A percentile compares a stretch with the other conserved stretches of the same genome.
Conservation (phyloP, 2,113 vertebrate species). For the Engraulis encrasicolus region DNA sequence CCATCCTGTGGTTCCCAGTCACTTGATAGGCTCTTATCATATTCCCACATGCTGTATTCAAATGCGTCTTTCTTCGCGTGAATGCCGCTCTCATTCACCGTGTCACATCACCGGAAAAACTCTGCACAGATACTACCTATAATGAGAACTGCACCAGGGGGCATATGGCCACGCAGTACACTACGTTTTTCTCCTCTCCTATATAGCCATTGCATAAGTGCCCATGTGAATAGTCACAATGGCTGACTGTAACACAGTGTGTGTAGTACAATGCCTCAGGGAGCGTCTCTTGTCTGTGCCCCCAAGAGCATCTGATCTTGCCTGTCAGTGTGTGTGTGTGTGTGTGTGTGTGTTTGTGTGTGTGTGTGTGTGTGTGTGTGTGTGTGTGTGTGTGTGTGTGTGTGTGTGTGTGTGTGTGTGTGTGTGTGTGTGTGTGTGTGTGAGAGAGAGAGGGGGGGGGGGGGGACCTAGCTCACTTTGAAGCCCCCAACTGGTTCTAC, state of each 20-base stretch:
- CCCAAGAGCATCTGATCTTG: not conserved
- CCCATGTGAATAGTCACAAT: not conserved
- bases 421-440: too few species aligned
- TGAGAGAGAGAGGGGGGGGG: too few species aligned
- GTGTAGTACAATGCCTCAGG: not conserved
- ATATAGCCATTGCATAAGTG: not conserved
- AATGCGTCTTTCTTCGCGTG: not conserved
- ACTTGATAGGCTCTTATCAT: conserved; percentile 17
- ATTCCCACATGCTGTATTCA: conserved; percentile 15
- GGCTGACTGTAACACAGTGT: not conserved
- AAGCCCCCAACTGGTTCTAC: not conserved
- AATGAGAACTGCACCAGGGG: not conserved
- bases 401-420: too few species aligned
- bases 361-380: too few species aligned
- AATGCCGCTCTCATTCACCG: not conserved
- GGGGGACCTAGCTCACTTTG: not conserved
- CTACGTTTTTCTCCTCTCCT: not conserved
- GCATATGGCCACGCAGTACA: not conserved
- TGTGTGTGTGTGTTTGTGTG: too few species aligned
- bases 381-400: too few species aligned
- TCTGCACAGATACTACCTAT: not conserved
- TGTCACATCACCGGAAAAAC: not conserved
- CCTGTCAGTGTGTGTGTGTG: not conserved
- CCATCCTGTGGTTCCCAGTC: conserved; percentile 5
- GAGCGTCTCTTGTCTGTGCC: not conserved